Evolutionary conservation across 2,888 invertebrate genomes (phyloP).

Genomic region (Iphiclides podalirius): DNA sequence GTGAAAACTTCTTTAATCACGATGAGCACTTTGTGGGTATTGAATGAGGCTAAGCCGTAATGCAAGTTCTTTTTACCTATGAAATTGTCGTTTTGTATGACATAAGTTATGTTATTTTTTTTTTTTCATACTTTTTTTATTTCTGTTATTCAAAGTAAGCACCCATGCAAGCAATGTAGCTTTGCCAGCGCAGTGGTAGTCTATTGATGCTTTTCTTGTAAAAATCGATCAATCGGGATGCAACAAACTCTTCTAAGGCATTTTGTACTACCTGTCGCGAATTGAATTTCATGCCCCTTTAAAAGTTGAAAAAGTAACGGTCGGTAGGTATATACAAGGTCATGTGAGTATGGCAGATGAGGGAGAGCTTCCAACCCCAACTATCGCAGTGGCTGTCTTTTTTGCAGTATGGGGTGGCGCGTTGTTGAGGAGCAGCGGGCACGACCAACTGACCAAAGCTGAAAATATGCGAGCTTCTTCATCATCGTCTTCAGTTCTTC

Average conservation of each 20-base stretch:
- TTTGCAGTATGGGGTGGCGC: too few species aligned
- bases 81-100: too few species aligned
- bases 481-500: conserved; percentile 18
- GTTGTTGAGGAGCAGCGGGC: conserved; percentile 2
- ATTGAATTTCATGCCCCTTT: conserved; percentile 12
- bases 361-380: conserved; percentile 22
- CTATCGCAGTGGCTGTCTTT: conserved; percentile 12
- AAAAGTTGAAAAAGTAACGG: conserved; percentile 1
- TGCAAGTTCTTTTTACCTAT: too few species aligned
- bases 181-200: conserved; percentile 16
- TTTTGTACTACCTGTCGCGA: conserved; percentile 14
- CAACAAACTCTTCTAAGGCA: conserved; percentile 16
- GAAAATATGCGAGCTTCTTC: conserved; percentile 6
- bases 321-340: conserved; percentile 18
- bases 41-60: too few species aligned
- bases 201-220: conserved; percentile 13
- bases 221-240: conserved; percentile 11
- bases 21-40: too few species aligned
- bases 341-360: conserved; percentile 20
- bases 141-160: not conserved
- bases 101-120: too few species aligned
- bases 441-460: not conserved
- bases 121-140: too few species aligned
- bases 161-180: conserved; percentile 10
- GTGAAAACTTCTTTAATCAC: too few species aligned